Evolutionary conservation across 2,888 invertebrate genomes (phyloP), one percentile per base, ranked within the genome.

Genomic region (Pterostichus madidus): DNA sequence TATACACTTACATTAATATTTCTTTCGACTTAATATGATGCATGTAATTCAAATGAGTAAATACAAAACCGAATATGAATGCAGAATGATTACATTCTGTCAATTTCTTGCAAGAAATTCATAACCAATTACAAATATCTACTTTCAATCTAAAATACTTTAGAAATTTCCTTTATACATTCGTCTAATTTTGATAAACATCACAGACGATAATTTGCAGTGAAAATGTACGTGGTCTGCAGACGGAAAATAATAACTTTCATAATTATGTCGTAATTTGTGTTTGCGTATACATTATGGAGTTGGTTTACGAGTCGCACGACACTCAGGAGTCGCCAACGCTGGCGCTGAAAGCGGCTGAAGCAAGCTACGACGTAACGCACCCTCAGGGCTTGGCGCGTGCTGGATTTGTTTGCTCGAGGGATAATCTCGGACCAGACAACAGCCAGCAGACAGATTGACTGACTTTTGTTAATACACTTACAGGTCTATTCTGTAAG

Each of bases 211-310:
- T 32, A 75, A 75, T 52, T 75, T 75, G 49, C 75, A 75, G 49
- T n/a, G 52, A 52, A 75, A 64, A n/a, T 64, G 35, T 32, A 75
- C 52, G 75, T 52, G 52, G 75, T 52, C 75, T 75, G 52, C 56
- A 80, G 80, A 80, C 80, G 39, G 46, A 80, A 80, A 80, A 68
- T 80, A 80, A 68, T 80, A 80, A 80, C 68, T 80, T 71, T 35
- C 15, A 80, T 80, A 80, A 80, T 80, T 80, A 80, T 80, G 80
- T 24, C 59, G 71, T 71, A 80, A 80, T 80, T 80, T 80, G 80
- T 79, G 79, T 79, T 79, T 79, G 79, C 64, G 64, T 79, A 78
- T 44, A 53, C 78, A 78, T 78, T 78, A 78, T 78, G 59, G 78
- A 64, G 79, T 79, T 64, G 32, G 49, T 79, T 64, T 79, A 79